Evolutionary conservation across 2,888 invertebrate species (phyloP), one percentile per base, ranked within the genome.

Genomic region (Trissoscelio sp.): DNA sequence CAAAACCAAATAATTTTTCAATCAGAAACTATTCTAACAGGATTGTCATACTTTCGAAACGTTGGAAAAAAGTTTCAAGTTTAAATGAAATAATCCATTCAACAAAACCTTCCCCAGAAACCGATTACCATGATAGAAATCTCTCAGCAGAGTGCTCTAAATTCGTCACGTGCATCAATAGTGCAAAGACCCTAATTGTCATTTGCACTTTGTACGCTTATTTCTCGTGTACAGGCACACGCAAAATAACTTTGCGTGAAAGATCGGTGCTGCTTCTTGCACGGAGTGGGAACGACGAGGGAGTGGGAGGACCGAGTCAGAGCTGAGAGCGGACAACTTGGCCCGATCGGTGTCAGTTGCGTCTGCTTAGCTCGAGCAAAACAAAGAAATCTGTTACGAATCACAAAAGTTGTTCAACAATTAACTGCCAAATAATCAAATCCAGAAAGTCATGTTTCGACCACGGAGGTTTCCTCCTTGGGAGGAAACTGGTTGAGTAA

Each of bases 111-210:
- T 34, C 34, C 11, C 7, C 34, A 39, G 14, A 14, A 39, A 39
- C 20, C 20, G 46, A 46, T 46, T 46, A 11, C 11, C 18, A 9
- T 2, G n/a, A 48, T 24, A n/a, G n/a, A 48, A 48, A 48, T 48
- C 24, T 11, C 22, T n/a, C 12, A n/a, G 24, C n/a, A 28, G n/a
- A 2, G 12, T 42, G 58, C 12, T 58, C 58, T 62, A 62, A 67
- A 51, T 53, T 67, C 16, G 53, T 37, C 67, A 53, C 24, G 53
- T 51, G 51, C 53, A 39, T 20, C 34, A 42, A 16, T 14, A 53
- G 53, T 53, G 39, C 53, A 67, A 67, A 67, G 67, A 67, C 67
- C 67, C 67, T 24, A 39, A 53, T 53, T 39, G 67, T 53, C 39
- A 55, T 55, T 42, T 44, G 39, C 69, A 70, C 46, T 48, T 37